Evolutionary conservation across 2,888 invertebrate genomes (phyloP).

Genomic region (Bruchidius siliquastri): DNA sequence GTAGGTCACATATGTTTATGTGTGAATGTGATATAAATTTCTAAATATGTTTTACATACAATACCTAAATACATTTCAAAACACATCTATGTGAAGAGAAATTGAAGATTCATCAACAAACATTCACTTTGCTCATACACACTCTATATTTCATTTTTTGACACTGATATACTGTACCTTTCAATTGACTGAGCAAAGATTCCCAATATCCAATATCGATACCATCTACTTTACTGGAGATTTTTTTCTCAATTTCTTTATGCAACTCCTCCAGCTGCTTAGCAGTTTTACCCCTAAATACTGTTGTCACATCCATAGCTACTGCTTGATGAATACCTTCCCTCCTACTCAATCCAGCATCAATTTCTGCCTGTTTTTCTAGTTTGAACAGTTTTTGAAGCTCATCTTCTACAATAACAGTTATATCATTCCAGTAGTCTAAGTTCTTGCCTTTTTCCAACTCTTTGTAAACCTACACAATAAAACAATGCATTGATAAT

Average conservation of each 20-base stretch:
- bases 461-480: constrained; percentile 70
- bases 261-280: constrained; percentile 80
- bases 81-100: too few species aligned
- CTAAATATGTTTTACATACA: too few species aligned
- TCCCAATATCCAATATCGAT: constrained; percentile 99
- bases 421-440: constrained; percentile 94
- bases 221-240: constrained; percentile 78
- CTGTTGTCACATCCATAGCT: constrained; percentile 78
- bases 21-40: too few species aligned
- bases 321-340: constrained; percentile 83
- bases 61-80: too few species aligned
- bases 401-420: constrained; percentile 91
- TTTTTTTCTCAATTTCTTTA: constrained; percentile 79
- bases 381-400: constrained; percentile 77
- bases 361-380: constrained; percentile 58
- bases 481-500: too few species aligned
- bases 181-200: constrained; percentile 88
- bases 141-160: too few species aligned
- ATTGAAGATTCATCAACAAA: too few species aligned
- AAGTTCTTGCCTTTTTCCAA: constrained; percentile 83
- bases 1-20: too few species aligned
- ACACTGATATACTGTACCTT: too few species aligned
- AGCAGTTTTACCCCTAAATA: constrained; percentile 92
- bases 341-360: constrained; percentile 51
- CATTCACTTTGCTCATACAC: too few species aligned